These are phyloP conservation scores for Leucosticte australis DNA, from an alignment of 2,113 vertebrate genomes.

Conservation along the genomic window DNA sequence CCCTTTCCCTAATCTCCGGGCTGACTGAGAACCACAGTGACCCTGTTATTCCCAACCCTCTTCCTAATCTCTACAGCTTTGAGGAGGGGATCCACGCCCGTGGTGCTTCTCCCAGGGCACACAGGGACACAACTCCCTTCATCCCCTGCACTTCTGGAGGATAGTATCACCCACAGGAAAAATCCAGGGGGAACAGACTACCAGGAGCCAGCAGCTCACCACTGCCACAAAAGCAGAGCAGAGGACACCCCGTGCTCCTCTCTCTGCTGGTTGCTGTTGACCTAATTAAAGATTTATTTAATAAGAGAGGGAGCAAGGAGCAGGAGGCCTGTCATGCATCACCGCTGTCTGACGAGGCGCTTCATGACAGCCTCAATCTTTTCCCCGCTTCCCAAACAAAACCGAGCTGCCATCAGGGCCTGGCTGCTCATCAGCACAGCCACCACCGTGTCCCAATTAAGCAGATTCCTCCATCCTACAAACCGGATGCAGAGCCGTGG, in stretches of 20 bases:
- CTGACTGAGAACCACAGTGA: background rate
- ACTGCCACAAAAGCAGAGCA: background rate
- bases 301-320: conserved; percentile 21
- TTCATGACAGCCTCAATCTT: conserved; percentile 43
- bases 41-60: background rate
- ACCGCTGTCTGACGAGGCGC: background rate
- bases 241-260: background rate
- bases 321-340: conserved; percentile 4
- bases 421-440: background rate
- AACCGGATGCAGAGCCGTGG: fast-evolving
- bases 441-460: background rate
- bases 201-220: background rate
- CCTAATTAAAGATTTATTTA: conserved; percentile 56
- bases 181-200: background rate
- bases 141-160: background rate
- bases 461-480: background rate
- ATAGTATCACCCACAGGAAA: background rate
- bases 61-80: background rate
- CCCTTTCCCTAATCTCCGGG: no score
- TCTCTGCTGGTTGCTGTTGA: background rate
- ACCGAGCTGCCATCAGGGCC: background rate
- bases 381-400: background rate
- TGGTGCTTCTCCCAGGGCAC: background rate
- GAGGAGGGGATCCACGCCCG: background rate
- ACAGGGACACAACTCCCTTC: background rate